phyloP scores from a whole-genome alignment of 1,140 invertebrate species.

The Drosophila sturtevanti region DNA sequence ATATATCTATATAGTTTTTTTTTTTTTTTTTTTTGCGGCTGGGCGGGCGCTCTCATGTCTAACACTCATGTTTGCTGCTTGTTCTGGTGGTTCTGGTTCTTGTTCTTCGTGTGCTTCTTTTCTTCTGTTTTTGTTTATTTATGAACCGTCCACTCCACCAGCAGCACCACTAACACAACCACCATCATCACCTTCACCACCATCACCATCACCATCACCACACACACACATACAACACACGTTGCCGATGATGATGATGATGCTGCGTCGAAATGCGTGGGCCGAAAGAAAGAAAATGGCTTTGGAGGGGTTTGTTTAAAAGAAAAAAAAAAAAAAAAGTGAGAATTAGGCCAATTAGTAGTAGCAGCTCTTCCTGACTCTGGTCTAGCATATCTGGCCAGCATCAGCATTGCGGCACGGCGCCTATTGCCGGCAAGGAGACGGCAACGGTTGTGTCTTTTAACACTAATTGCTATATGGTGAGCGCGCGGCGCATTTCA shows the following conservation, averaged over 20 bases:
- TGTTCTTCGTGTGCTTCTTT: conserved; percentile 24
- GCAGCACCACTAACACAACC: not conserved
- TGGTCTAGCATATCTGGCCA: conserved; percentile 13
- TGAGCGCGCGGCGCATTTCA: conserved; percentile 55
- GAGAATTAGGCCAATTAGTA: conserved; percentile 79
- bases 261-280: conserved; percentile 40
- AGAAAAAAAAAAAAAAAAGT: conserved; percentile 39
- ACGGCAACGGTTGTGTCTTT: conserved; percentile 63
- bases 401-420: conserved; percentile 45
- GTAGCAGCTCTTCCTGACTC: conserved; percentile 50
- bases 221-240: not conserved
- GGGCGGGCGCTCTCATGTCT: conserved; percentile 48
- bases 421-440: conserved; percentile 26
- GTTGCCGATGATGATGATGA: not conserved
- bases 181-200: conserved; percentile 9
- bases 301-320: too few relatives aligned
- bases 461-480: conserved; percentile 73
- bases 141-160: conserved; percentile 53
- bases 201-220: not conserved
- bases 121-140: conserved; percentile 65
- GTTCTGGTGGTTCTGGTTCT: conserved; percentile 72
- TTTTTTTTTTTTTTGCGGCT: conserved; percentile 16
- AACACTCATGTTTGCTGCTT: conserved; percentile 68
- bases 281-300: conserved; percentile 10
- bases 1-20: too few relatives aligned